Conservation (phyloP, 2,797 vertebrate species). For the Molossus molossus region DNA sequence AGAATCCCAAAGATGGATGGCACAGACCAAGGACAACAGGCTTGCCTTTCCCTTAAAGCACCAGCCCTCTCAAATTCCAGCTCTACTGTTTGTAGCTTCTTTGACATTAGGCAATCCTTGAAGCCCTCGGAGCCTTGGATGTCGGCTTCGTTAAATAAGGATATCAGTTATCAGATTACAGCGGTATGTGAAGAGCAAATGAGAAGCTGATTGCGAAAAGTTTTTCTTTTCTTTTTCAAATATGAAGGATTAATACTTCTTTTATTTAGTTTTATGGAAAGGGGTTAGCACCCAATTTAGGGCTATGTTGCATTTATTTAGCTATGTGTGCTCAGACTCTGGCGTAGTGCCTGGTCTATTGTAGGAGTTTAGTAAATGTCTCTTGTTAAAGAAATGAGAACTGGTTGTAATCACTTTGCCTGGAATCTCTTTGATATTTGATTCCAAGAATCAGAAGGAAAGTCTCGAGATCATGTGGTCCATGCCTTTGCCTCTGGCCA, state of each 20-base stretch:
- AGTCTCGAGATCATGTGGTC: not conserved
- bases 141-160: not conserved
- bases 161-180: not conserved
- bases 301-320: not conserved
- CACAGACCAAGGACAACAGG: not conserved
- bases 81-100: not conserved
- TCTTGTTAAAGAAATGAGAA: constrained; percentile 65
- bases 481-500: not conserved
- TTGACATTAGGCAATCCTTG: not conserved
- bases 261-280: constrained; percentile 27
- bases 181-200: not conserved
- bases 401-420: constrained; percentile 24
- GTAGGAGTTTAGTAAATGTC: constrained; percentile 59
- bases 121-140: not conserved
- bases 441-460: constrained; percentile 69
- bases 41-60: not conserved
- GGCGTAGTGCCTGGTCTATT: constrained; percentile 18
- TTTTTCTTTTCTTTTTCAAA: not conserved
- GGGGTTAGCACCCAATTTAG: not conserved
- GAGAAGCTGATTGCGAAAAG: not conserved
- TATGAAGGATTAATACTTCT: not conserved
- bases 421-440: constrained; percentile 70
- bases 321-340: not conserved
- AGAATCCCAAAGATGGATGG: not conserved
- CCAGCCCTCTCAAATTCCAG: not conserved